phyloP scores from a whole-genome alignment of 2,888 invertebrate genomes.

The Ormyrus thymus region DNA sequence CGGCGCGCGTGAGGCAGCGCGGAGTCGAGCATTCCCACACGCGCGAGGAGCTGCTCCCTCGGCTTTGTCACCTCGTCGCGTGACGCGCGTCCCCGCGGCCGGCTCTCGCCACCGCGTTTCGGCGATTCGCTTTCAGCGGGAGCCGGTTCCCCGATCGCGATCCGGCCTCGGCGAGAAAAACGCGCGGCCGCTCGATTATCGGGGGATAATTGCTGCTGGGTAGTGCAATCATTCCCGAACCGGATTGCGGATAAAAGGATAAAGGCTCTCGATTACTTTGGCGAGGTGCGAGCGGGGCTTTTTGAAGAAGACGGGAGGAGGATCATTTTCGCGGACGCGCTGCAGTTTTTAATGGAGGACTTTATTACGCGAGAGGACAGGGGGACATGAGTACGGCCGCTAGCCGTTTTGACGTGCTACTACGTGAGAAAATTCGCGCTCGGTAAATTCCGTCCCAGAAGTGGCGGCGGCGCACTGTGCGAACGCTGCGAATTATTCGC shows the following conservation, averaged over 20 bases:
- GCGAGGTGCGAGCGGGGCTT: background rate
- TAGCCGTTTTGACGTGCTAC: constrained; percentile 30
- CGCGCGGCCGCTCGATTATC: no score
- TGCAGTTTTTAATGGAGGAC: constrained; percentile 40
- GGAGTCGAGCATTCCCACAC: constrained; percentile 31
- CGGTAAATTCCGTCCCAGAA: constrained; percentile 10
- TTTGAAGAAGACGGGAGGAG: background rate
- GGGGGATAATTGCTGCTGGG: no score
- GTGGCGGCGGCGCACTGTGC: background rate
- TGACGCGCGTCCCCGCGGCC: background rate
- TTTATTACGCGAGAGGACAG: constrained; percentile 8
- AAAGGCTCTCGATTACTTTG: background rate
- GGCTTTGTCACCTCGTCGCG: constrained; percentile 31
- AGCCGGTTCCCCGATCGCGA: no score
- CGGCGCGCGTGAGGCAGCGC: constrained; percentile 37
- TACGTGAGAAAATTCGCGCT: constrained; percentile 37
- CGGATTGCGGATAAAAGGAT: no score
- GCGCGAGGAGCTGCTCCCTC: constrained; percentile 1
- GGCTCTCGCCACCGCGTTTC: background rate
- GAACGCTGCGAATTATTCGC: constrained; percentile 6
- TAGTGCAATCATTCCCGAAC: no score
- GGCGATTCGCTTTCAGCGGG: background rate
- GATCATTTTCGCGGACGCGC: constrained; percentile 31
- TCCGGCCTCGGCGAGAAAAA: no score
- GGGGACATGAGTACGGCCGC: background rate